A percentile compares a stretch with the other conserved stretches of the same genome.
Conservation (phyloP, 2,113 vertebrate genomes). For the Bufo gargarizans region DNA sequence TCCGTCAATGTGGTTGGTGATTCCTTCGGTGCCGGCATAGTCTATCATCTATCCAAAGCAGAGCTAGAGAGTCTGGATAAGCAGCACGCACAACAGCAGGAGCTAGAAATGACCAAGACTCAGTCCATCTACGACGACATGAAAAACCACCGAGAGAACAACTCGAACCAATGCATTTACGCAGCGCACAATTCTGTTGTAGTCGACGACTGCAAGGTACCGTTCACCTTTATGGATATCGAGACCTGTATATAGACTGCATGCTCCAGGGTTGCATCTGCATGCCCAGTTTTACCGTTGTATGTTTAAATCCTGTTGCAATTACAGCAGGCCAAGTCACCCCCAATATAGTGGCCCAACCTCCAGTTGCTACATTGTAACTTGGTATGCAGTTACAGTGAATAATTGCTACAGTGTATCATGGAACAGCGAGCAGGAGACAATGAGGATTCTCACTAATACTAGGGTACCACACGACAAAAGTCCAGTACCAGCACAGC, state of each 20-base stretch:
- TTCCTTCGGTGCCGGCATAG: conserved; percentile 96
- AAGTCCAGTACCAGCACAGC: neutral
- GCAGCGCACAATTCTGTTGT: conserved; percentile 93
- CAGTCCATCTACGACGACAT: conserved; percentile 92
- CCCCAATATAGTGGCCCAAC: conserved; percentile 45
- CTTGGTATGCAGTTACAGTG: neutral
- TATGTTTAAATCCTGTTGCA: conserved; percentile 22
- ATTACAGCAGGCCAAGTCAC: conserved; percentile 32
- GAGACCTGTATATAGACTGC: conserved; percentile 90
- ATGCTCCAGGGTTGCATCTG: conserved; percentile 74
- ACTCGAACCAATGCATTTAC: conserved; percentile 96
- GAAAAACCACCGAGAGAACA: conserved; percentile 98
- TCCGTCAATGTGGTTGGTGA: conserved; percentile 98
- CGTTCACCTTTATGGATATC: conserved; percentile 88
- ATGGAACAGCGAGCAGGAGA: conserved; percentile 17
- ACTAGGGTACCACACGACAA: neutral
- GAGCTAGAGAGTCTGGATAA: conserved; percentile 89
- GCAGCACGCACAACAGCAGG: conserved; percentile 83
- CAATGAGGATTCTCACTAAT: neutral
- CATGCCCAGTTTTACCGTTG: conserved; percentile 64
- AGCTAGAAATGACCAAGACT: conserved; percentile 97
- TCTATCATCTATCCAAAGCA: conserved; percentile 93
- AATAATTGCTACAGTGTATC: conserved; percentile 47
- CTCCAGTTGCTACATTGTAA: neutral
- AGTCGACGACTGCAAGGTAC: conserved; percentile 99